Base-by-base conservation (phyloP, 2,888 invertebrate species). In the Rhingia rostrata region DNA sequence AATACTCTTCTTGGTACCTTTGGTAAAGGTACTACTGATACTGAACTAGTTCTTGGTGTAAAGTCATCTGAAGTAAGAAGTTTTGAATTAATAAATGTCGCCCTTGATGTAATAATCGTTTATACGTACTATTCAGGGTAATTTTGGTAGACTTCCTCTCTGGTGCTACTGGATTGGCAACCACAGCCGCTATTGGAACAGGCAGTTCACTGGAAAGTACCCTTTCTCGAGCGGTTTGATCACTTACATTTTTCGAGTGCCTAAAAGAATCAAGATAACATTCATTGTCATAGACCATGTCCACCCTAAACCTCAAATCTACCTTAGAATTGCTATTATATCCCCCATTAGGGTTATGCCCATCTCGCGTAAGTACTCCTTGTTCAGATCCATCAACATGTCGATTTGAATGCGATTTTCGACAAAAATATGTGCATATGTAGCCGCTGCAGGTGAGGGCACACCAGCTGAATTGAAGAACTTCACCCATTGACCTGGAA, bases 401-500 rank as follows among this genome's bases (percentile, higher is more conserved):
- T 96, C 95, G 86, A 94, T 94, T 89, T 95, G 95, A 80, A 98
- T 98, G 35, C 97, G 93, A 91, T 98, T 96, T 89, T 97, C 96
- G 0, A 95, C 94, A 90, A 98, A 98, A 6, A 95, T 95, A 30
- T 97, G 93, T 0, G 97, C 97, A 91, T 98, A 97, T 75, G 95
- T 95, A 0, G 96, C 96, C 0, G 96, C 95, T 56, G 95, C 95
- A 4, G 90, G 89, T 0, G 95, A 93, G 0, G 96, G 96, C 86
- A 98, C 95, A 2, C 97, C 97, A 9, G 97, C 96, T 49, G 95
- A 94, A 66, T 94, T 94, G 92, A 98, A 98, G 90, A 98, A 98
- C 88, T 94, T 95, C 37, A 97, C 95, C 97, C 97, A 98, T 86
- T 89, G 89, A 7, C 90, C 91, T 92, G 79, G 10, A 78, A 73